A percentile compares a stretch with the other conserved stretches of the same genome.
Conservation (phyloP, 2,797 vertebrate genomes). For the Paedocypris micromegethes region DNA sequence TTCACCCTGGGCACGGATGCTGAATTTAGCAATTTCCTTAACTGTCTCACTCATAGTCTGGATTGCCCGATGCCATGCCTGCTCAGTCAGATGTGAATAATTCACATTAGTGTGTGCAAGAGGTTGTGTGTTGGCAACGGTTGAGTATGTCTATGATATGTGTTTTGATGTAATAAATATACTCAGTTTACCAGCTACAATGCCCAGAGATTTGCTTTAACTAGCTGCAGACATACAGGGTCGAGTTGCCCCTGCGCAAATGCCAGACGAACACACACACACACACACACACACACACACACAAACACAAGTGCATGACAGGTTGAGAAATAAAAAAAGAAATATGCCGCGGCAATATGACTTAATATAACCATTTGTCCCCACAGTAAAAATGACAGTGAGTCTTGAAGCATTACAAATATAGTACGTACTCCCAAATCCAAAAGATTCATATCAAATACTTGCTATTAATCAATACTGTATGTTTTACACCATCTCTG, state of each 20-base stretch:
- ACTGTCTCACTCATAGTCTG: constrained; percentile 41
- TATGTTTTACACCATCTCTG: too few species aligned
- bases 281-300: constrained; percentile 19
- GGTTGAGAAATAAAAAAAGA: constrained; percentile 1
- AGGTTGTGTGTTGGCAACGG: constrained; percentile 23
- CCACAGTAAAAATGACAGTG: constrained; percentile 55
- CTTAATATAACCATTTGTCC: constrained; percentile 39
- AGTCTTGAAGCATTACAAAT: constrained; percentile 25
- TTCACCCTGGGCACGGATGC: constrained; percentile 48
- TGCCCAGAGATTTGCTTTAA: constrained; percentile 45
- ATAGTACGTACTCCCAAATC: constrained; percentile 5
- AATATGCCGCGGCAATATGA: constrained; percentile 31
- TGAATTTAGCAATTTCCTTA: constrained; percentile 48
- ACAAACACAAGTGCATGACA: constrained; percentile 19
- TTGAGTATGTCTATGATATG: constrained; percentile 11
- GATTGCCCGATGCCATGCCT: constrained; percentile 30
- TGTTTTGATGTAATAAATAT: constrained; percentile 34
- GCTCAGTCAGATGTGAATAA: constrained; percentile 44
- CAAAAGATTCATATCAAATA: not conserved
- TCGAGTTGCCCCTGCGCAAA: constrained; percentile 14
- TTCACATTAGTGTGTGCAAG: constrained; percentile 37
- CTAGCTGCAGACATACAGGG: constrained; percentile 37
- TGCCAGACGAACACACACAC: not conserved
- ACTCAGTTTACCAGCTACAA: constrained; percentile 42
- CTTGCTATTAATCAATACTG: too few species aligned